Evolutionary conservation across 2,113 vertebrate genomes (phyloP).

Genomic region (Heptranchias perlo): DNA sequence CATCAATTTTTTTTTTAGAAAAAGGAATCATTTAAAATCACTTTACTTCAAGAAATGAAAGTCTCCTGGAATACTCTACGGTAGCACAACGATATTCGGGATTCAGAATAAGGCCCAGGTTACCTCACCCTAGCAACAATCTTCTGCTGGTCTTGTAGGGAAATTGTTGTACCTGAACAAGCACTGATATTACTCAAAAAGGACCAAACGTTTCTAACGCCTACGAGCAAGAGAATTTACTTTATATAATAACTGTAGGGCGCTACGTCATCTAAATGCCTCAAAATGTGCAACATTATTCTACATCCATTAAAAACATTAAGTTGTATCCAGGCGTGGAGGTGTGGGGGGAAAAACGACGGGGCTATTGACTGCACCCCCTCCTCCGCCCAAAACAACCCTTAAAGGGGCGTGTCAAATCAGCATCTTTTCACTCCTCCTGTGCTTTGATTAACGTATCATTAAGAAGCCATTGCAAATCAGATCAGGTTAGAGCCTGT

Average conservation of each 20-base stretch:
- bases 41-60: not conserved
- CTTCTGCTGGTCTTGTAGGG: not conserved
- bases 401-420: not conserved
- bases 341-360: not conserved
- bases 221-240: not conserved
- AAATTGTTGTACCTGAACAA: not conserved
- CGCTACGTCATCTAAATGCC: not conserved
- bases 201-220: not conserved
- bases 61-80: not conserved
- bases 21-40: not conserved
- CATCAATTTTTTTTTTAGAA: not conserved
- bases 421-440: not conserved
- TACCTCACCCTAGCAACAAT: not conserved
- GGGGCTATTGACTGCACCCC: too few species aligned
- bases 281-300: not conserved
- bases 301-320: not conserved
- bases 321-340: not conserved
- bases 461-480: not conserved
- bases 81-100: not conserved
- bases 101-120: not conserved
- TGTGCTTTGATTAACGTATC: conserved; percentile 9
- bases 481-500: conserved; percentile 26
- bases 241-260: not conserved
- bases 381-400: not conserved
- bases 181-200: not conserved